A percentile compares a stretch with the other conserved stretches of the same genome.
phyloP scores from a whole-genome alignment of 2,888 invertebrate species.

The Philaethria dido region DNA sequence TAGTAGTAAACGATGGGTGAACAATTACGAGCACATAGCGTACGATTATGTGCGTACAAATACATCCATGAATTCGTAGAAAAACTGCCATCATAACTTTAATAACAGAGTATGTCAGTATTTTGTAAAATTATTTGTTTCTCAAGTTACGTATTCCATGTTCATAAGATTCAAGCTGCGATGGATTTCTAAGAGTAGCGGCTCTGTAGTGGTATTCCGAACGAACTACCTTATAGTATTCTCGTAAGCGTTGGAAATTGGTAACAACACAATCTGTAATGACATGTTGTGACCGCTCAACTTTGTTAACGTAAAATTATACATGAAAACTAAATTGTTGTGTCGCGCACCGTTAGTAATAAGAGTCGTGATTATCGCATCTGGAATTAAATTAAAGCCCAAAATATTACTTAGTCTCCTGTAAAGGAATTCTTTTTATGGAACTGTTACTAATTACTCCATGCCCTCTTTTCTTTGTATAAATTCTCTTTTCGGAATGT shows the following conservation, averaged over 20 bases:
- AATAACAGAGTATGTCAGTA: conserved; percentile 24
- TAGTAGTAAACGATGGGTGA: background rate
- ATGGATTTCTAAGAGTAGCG: conserved; percentile 44
- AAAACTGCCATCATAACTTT: conserved; percentile 23
- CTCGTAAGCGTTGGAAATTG: conserved; percentile 42
- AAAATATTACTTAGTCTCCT: background rate
- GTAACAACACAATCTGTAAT: conserved; percentile 41
- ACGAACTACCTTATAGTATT: conserved; percentile 42
- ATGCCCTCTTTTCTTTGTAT: background rate
- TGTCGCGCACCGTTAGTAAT: conserved; percentile 43
- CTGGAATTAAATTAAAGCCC: conserved; percentile 12
- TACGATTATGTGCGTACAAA: background rate
- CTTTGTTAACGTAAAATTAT: conserved; percentile 44
- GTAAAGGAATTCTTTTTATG: background rate
- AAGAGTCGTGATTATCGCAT: conserved; percentile 37
- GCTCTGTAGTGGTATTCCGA: conserved; percentile 44
- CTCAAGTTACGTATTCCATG: conserved; percentile 31
- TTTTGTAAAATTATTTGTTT: conserved; percentile 32
- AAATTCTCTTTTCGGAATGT: background rate
- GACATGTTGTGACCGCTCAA: conserved; percentile 43
- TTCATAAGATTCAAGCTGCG: conserved; percentile 37
- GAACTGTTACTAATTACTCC: too few relatives aligned
- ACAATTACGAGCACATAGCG: background rate
- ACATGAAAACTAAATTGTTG: conserved; percentile 42
- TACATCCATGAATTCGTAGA: conserved; percentile 19